Conservation (phyloP, 2,113 vertebrate species). For the Penelope pileata region DNA sequence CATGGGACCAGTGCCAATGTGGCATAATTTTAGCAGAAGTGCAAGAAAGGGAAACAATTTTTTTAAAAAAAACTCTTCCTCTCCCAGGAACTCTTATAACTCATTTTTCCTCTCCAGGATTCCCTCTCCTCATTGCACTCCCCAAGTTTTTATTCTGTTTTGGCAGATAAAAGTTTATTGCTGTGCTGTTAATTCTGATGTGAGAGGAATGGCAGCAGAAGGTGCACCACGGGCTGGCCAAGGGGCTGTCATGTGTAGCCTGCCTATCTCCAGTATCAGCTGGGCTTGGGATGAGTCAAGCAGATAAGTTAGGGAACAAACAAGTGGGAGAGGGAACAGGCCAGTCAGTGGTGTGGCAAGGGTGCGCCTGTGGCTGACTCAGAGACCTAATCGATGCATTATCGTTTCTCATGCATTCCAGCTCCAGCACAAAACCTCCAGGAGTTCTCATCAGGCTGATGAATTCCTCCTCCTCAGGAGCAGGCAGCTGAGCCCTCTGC, state of each 20-base stretch:
- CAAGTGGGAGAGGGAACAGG: background rate
- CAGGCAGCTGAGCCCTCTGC: background rate
- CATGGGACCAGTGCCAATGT: background rate
- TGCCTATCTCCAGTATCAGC: background rate
- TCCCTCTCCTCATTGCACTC: background rate
- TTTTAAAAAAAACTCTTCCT: background rate
- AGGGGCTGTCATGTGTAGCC: background rate
- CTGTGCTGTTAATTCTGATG: rapidly evolving
- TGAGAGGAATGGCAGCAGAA: background rate
- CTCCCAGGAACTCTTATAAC: background rate
- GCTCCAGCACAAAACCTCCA: background rate
- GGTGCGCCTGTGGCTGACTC: background rate
- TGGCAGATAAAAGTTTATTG: background rate
- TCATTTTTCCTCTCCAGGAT: background rate
- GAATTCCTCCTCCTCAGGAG: background rate
- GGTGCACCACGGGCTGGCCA: background rate
- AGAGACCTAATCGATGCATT: constrained; percentile 19
- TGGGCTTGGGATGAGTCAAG: constrained; percentile 10
- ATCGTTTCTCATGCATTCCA: background rate
- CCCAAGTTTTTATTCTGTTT: background rate
- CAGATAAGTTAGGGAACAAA: constrained; percentile 12
- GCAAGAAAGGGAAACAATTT: background rate
- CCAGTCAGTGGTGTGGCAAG: background rate
- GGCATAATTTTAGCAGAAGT: background rate
- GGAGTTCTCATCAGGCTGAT: background rate